Evolutionary conservation across 2,888 invertebrate species (phyloP).

Genomic region (Mythimna impura): DNA sequence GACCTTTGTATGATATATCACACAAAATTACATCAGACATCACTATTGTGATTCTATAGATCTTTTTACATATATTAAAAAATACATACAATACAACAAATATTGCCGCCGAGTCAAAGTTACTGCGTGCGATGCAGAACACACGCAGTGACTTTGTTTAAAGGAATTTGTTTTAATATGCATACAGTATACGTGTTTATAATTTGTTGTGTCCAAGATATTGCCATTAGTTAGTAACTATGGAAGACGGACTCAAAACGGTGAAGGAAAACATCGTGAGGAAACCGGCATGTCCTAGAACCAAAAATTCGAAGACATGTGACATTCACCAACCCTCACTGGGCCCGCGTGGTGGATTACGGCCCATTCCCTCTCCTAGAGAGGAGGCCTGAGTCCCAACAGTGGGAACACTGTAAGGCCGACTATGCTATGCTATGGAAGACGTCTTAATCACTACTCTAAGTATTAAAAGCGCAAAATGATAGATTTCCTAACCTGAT

Average conservation of each 20-base stretch:
- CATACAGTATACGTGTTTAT: conserved; percentile 43
- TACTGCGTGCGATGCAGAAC: conserved; percentile 1
- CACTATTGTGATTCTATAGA: conserved; percentile 47
- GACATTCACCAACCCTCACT: too few species aligned
- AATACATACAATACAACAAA: conserved; percentile 39
- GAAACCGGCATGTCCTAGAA: too few species aligned
- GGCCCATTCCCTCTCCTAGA: too few species aligned
- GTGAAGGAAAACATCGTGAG: too few species aligned
- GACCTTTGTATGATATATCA: conserved; percentile 67
- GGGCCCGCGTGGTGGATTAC: too few species aligned
- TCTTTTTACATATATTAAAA: conserved; percentile 42
- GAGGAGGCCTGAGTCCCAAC: too few species aligned
- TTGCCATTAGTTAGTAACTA: conserved; percentile 1
- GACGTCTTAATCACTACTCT: conserved; percentile 4
- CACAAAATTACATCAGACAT: conserved; percentile 65
- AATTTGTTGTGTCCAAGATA: background rate
- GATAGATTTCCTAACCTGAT: background rate
- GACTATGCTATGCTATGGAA: too few species aligned
- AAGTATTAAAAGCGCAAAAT: background rate
- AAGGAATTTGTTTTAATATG: conserved; percentile 1
- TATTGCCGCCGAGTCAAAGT: conserved; percentile 25
- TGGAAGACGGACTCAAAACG: too few species aligned
- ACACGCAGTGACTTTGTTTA: conserved; percentile 30
- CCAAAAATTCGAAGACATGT: too few species aligned
- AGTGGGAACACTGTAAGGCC: too few species aligned